These are phyloP conservation scores for Liparis tanakae DNA, from an alignment of 2,797 vertebrate species.

Conservation along the genomic window DNA sequence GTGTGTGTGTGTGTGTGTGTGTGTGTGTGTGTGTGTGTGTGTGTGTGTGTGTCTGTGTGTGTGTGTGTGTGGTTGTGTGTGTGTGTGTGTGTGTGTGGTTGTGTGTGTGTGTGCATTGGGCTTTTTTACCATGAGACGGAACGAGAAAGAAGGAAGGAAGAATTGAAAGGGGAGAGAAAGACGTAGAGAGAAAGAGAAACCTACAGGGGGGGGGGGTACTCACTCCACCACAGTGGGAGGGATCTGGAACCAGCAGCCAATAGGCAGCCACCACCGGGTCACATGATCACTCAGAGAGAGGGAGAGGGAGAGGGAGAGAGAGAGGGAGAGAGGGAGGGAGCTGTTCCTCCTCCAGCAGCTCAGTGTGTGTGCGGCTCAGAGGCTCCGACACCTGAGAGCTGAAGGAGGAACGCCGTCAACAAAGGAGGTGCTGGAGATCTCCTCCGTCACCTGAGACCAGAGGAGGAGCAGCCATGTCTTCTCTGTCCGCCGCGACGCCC, in stretches of 20 bases:
- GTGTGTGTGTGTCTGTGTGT: too few species aligned
- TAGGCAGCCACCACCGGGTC: constrained; percentile 70
- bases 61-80: neutral
- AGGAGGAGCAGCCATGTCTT: constrained; percentile 84
- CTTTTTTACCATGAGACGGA: constrained; percentile 38
- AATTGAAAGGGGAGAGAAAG: constrained; percentile 30
- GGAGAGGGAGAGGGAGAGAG: constrained; percentile 32
- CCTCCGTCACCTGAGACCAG: constrained; percentile 46
- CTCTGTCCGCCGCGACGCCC: constrained; percentile 89
- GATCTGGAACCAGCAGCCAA: constrained; percentile 64
- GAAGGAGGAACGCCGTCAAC: constrained; percentile 45
- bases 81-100: too few species aligned
- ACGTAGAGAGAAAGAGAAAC: constrained; percentile 56
- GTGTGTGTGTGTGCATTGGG: constrained; percentile 20
- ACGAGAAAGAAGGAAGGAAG: constrained; percentile 30
- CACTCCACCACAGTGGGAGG: constrained; percentile 72
- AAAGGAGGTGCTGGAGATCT: constrained; percentile 49
- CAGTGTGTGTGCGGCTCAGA: constrained; percentile 66
- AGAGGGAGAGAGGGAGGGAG: constrained; percentile 49
- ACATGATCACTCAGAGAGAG: constrained; percentile 73
- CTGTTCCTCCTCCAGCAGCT: constrained; percentile 66
- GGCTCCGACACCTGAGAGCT: constrained; percentile 42
- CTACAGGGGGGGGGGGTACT: constrained; percentile 71
- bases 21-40: too few species aligned
- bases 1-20: too few species aligned